phyloP scores from a whole-genome alignment of 2,797 vertebrate species.

The Chromis chromis region DNA sequence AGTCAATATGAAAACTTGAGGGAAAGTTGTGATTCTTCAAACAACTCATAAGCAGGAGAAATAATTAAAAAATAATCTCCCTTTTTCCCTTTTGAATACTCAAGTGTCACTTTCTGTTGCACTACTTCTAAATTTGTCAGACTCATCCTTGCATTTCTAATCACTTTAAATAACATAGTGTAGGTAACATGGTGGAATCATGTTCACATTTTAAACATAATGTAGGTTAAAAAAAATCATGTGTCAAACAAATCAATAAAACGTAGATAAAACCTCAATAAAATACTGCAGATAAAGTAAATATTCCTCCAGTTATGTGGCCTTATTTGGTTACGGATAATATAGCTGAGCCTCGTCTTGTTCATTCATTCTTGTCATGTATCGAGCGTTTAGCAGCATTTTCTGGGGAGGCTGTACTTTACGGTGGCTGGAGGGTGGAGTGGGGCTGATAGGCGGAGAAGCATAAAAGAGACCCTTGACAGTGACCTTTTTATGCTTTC shows the following conservation, averaged over 20 bases:
- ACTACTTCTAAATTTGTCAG: neutral
- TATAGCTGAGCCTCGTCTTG: neutral
- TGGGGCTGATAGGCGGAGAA: neutral
- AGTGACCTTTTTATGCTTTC: conserved; percentile 46
- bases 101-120: no score
- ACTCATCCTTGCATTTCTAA: neutral
- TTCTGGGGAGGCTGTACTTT: neutral
- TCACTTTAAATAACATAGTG: neutral
- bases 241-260: neutral
- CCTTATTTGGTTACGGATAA: neutral
- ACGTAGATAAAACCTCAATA: neutral
- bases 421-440: conserved; percentile 10
- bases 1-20: neutral
- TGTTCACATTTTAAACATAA: neutral
- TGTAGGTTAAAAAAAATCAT: neutral
- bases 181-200: neutral
- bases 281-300: neutral
- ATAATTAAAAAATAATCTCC: no score
- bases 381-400: neutral
- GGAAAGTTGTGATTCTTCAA: neutral
- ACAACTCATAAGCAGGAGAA: neutral
- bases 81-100: neutral
- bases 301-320: neutral
- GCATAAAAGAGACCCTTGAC: conserved; percentile 33
- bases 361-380: neutral